Base-by-base conservation (phyloP, 2,113 vertebrate species). In the Leptosomus discolor region DNA sequence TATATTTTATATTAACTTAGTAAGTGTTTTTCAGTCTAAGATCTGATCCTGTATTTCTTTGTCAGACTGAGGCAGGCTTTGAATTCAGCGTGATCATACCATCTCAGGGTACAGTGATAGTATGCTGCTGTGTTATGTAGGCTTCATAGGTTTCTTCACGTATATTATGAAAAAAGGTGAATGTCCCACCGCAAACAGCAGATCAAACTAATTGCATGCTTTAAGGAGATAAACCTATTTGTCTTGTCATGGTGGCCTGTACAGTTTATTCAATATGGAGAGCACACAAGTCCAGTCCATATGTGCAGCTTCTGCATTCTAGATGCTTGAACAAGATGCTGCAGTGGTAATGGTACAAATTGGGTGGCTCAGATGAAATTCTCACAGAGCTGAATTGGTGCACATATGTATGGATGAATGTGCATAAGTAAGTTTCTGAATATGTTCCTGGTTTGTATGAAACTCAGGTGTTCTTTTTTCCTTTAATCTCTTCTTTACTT, bases 401-500 rank as follows among this genome's bases (percentile, higher is more conserved):
- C 32, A 32, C 9, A 6, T 64, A 29, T 0, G 0, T 61, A 32
- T 71, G 11, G 29, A 37, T 69, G 19, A 18, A 32, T 6, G 2
- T 43, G 39, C 26, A 14, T 29, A 46, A 81, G 26, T 65, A 46
- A 43, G 17, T 51, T 79, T 74, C 41, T 51, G n/a, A 57, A 36
- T 83, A 50, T 39, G 8, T 48, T 78, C 17, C 67, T 86, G 15
- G 18, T 92, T 94, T 92, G 18, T 61, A 90, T 60, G 81, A 96
- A 69, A 51, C 19, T 54, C 16, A n/a, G n/a, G n/a, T n/a, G n/a
- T 45, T 76, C 20, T 88, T 93, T 32, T 67, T 91, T 73, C 56
- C 67, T 78, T 87, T 90, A 88, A 86, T 94, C 29, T 91, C 29
- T 51, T 80, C 63, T 81, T 95, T 53, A 54, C 15, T 61, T 54